phyloP scores from a whole-genome alignment of 2,113 vertebrate species.

The Melanocharis versteri region DNA sequence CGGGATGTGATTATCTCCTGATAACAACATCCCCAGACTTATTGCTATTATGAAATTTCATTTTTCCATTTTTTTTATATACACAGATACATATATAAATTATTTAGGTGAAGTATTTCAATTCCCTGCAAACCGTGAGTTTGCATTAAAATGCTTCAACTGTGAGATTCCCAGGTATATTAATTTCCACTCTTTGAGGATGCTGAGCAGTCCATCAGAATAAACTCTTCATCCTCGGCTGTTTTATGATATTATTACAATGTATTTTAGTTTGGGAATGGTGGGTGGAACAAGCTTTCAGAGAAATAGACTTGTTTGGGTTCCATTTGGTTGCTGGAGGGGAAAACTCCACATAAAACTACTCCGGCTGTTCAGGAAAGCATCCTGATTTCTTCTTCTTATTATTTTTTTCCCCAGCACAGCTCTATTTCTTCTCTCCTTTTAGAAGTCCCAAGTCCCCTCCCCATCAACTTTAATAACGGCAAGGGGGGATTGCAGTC shows the following conservation, averaged over 20 bases:
- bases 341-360: conserved; percentile 70
- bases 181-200: conserved; percentile 76
- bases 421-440: conserved; percentile 43
- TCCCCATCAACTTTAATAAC: conserved; percentile 63
- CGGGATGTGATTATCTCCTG: conserved; percentile 82
- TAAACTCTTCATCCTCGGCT: conserved; percentile 70
- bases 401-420: conserved; percentile 61
- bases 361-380: conserved; percentile 67
- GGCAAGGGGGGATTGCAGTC: not conserved
- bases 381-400: conserved; percentile 70
- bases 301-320: conserved; percentile 75
- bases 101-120: conserved; percentile 77
- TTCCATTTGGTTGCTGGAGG: conserved; percentile 76
- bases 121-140: conserved; percentile 70
- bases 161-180: conserved; percentile 79
- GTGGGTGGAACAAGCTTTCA: conserved; percentile 70
- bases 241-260: conserved; percentile 78
- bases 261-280: conserved; percentile 67
- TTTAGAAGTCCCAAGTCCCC: conserved; percentile 56
- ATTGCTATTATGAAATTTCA: conserved; percentile 76
- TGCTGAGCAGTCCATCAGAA: conserved; percentile 76
- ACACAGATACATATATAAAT: conserved; percentile 72
- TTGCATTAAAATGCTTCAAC: conserved; percentile 79
- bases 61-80: conserved; percentile 67
- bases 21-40: conserved; percentile 75